Evolutionary conservation across 1,140 invertebrate species (phyloP).

Genomic region (Venturia canescens): DNA sequence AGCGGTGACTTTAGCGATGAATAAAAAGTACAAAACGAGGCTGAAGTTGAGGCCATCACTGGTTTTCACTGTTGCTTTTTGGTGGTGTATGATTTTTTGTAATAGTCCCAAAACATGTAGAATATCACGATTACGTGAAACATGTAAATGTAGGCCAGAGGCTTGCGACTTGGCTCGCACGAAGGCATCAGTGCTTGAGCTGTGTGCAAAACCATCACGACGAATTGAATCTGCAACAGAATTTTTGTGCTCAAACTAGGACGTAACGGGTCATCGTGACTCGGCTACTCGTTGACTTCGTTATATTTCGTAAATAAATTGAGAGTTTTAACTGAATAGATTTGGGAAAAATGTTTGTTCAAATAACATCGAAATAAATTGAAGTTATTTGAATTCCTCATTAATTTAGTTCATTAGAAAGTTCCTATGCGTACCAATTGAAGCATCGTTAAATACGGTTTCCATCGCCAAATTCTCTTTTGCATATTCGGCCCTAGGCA

Average conservation of each 20-base stretch:
- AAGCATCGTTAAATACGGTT: conserved; percentile 90
- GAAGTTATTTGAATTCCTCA: neutral
- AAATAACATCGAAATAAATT: no score
- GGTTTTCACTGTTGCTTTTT: conserved; percentile 63
- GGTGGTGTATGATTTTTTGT: conserved; percentile 77
- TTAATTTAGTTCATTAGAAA: neutral
- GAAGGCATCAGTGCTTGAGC: conserved; percentile 77
- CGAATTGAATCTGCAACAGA: conserved; percentile 82
- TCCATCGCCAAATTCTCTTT: conserved; percentile 90
- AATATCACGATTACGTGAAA: conserved; percentile 81
- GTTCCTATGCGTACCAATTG: conserved; percentile 82
- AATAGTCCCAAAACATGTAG: conserved; percentile 85
- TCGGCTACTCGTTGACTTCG: no score
- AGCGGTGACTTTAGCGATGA: conserved; percentile 43
- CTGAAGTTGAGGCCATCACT: conserved; percentile 16
- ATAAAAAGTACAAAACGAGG: conserved; percentile 52
- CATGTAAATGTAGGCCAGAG: conserved; percentile 77
- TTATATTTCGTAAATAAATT: no score
- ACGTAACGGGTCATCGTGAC: no score
- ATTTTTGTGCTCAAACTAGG: neutral
- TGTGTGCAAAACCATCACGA: conserved; percentile 79
- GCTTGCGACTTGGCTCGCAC: conserved; percentile 76
- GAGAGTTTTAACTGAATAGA: no score
- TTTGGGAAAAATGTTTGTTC: no score
- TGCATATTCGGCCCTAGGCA: conserved; percentile 86